These are phyloP conservation scores for Hycleus cichorii DNA, from an alignment of 1,140 invertebrate species.

Conservation along the genomic window DNA sequence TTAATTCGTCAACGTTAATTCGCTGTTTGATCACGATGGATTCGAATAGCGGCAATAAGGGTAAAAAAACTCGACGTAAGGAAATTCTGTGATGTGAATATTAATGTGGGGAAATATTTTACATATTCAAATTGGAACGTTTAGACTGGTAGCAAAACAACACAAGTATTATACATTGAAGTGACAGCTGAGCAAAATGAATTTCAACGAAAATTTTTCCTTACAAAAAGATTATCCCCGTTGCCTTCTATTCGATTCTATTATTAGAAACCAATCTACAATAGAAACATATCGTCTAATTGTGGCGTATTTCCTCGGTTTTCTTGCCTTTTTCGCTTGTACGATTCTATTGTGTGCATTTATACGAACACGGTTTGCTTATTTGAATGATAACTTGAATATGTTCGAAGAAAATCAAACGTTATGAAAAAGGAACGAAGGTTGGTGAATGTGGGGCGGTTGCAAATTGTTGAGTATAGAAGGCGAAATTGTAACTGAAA, in stretches of 20 bases:
- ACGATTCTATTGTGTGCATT: not conserved
- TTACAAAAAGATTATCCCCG: not conserved
- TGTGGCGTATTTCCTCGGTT: too few relatives aligned
- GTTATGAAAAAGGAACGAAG: slow-evolving; percentile 4
- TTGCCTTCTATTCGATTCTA: not conserved
- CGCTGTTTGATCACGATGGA: too few relatives aligned
- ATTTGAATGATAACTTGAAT: not conserved
- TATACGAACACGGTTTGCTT: not conserved
- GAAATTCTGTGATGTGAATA: slow-evolving; percentile 16
- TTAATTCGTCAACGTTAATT: slow-evolving; percentile 14
- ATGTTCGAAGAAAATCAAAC: not conserved
- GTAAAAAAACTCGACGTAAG: slow-evolving; percentile 4
- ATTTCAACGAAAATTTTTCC: too few relatives aligned
- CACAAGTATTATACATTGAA: slow-evolving; percentile 3
- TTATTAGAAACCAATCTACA: not conserved
- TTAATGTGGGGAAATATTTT: slow-evolving; percentile 6
- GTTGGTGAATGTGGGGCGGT: not conserved
- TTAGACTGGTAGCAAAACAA: slow-evolving; percentile 5
- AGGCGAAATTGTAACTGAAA: slow-evolving; percentile 13
- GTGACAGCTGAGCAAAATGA: too few relatives aligned
- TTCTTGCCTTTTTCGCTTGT: too few relatives aligned
- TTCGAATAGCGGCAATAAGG: too few relatives aligned
- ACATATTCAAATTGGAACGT: slow-evolving; percentile 15
- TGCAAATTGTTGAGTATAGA: slow-evolving; percentile 3
- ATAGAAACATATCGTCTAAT: too few relatives aligned